phyloP scores from a whole-genome alignment of 2,888 invertebrate species.

The Caenorhabditis wallacei region DNA sequence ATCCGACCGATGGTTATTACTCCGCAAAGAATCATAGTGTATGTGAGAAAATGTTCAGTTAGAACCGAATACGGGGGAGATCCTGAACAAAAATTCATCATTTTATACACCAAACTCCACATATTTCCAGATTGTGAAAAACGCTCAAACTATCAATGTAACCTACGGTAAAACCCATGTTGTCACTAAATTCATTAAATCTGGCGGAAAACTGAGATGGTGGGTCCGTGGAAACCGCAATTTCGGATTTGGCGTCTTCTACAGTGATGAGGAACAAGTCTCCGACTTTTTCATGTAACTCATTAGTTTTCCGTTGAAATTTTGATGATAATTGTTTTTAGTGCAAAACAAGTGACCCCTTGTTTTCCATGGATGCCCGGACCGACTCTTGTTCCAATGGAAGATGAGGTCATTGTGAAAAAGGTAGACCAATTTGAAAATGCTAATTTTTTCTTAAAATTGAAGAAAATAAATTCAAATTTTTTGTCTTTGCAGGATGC shows the following conservation, averaged over 20 bases:
- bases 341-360: slow-evolving; percentile 72
- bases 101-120: background rate
- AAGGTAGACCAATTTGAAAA: slow-evolving; percentile 40
- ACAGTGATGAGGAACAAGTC: slow-evolving; percentile 61
- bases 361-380: slow-evolving; percentile 79
- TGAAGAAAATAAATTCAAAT: background rate
- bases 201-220: slow-evolving; percentile 57
- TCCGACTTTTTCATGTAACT: slow-evolving; percentile 62
- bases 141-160: slow-evolving; percentile 53
- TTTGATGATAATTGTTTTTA: slow-evolving; percentile 5
- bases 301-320: background rate
- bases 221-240: slow-evolving; percentile 70
- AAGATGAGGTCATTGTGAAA: slow-evolving; percentile 65
- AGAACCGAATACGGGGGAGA: background rate
- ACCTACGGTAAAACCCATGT: slow-evolving; percentile 64
- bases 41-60: background rate
- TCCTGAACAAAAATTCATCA: background rate
- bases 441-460: slow-evolving; percentile 31
- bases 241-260: slow-evolving; percentile 70
- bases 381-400: slow-evolving; percentile 75
- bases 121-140: slow-evolving; percentile 38
- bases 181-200: slow-evolving; percentile 50
- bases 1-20: slow-evolving; percentile 74
- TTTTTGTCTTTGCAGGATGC: slow-evolving; percentile 67
- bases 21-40: slow-evolving; percentile 61